Evolutionary conservation across 2,113 vertebrate species (phyloP).

Genomic region (Channa argus): DNA sequence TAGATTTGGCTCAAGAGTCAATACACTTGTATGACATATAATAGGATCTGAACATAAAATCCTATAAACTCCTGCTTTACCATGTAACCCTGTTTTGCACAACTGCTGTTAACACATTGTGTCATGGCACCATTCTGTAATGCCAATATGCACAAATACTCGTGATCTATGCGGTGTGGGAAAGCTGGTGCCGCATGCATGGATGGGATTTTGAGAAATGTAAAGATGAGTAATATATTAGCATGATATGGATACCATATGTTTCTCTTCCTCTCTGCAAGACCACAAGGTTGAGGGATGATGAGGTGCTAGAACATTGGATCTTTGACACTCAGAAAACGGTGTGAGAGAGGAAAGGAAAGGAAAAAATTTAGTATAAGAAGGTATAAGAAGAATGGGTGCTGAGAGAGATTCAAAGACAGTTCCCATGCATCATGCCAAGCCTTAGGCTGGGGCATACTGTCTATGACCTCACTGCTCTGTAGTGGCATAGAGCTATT

Average conservation of each 20-base stretch:
- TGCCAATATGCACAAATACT: conserved; percentile 51
- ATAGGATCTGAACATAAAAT: conserved; percentile 50
- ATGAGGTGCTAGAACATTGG: conserved; percentile 73
- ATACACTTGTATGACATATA: conserved; percentile 41
- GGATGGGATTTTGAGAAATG: conserved; percentile 55
- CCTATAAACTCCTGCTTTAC: conserved; percentile 1
- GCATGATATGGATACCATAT: conserved; percentile 76
- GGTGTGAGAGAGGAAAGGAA: conserved; percentile 50
- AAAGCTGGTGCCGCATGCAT: conserved; percentile 41
- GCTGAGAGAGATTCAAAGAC: conserved; percentile 69
- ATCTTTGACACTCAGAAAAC: conserved; percentile 49
- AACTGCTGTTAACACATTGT: conserved; percentile 39
- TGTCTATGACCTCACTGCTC: conserved; percentile 77
- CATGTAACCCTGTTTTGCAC: conserved; percentile 54
- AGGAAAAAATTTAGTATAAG: conserved; percentile 28
- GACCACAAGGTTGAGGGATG: conserved; percentile 51
- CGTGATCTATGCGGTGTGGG: conserved; percentile 67
- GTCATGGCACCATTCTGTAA: conserved; percentile 39
- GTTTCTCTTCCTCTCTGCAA: conserved; percentile 39
- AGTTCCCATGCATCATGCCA: conserved; percentile 79
- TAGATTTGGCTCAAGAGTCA: conserved; percentile 38
- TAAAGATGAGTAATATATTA: conserved; percentile 65
- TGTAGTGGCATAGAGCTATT: conserved; percentile 62
- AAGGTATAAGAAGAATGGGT: conserved; percentile 47
- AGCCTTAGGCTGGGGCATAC: conserved; percentile 67